Conservation (phyloP, 53 echinoderm and acorn worm genomes). For the Arbacia lixula region DNA sequence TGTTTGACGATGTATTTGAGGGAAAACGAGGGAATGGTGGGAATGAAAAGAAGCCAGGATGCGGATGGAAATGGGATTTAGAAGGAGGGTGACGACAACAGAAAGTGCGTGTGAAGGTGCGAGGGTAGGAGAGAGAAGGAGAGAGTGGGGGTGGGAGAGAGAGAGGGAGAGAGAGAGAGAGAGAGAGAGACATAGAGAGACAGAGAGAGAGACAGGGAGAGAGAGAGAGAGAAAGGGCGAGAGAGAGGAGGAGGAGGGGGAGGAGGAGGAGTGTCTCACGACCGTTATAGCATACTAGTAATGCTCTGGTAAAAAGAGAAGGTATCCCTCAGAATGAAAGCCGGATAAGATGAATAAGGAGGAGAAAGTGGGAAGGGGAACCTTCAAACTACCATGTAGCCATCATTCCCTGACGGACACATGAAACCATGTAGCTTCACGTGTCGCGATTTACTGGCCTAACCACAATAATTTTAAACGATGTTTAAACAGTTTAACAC, state of each 20-base stretch:
- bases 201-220: background rate
- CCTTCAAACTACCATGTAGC: too few relatives aligned
- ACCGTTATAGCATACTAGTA: conserved; percentile 1
- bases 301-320: background rate
- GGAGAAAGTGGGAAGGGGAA: too few relatives aligned
- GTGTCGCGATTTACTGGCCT: too few relatives aligned
- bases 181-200: background rate
- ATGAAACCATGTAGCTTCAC: too few relatives aligned
- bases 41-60: background rate
- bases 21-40: background rate
- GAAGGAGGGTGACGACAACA: too few relatives aligned
- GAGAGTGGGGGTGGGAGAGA: background rate
- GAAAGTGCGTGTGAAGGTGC: too few relatives aligned
- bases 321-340: conserved; percentile 12
- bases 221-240: background rate
- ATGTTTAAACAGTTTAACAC: too few relatives aligned
- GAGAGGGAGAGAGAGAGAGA: background rate
- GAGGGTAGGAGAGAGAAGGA: too few relatives aligned
- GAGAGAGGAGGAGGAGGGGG: background rate
- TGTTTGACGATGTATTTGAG: background rate
- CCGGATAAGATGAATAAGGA: too few relatives aligned
- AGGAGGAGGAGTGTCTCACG: background rate
- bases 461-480: too few relatives aligned
- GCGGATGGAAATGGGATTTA: background rate
- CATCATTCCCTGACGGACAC: too few relatives aligned